phyloP scores from a whole-genome alignment of 2,797 vertebrate species.

The Thaleichthys pacificus region DNA sequence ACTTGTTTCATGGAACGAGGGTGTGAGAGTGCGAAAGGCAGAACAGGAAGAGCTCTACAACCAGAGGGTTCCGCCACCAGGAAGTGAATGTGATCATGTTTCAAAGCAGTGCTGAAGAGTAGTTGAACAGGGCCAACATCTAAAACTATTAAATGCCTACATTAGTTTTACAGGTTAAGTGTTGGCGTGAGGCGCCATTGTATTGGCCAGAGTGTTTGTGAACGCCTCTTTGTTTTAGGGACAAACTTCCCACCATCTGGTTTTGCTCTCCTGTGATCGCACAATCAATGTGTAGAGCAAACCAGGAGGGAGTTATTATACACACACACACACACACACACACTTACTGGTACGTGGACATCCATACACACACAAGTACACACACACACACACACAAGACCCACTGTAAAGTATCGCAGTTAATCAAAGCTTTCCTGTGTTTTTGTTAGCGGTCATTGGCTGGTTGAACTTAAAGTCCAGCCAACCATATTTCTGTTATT shows the following conservation, averaged over 20 bases:
- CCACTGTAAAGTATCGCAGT: conserved; percentile 24
- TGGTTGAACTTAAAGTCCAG: conserved; percentile 2
- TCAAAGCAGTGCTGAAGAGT: neutral
- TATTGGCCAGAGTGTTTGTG: conserved; percentile 18
- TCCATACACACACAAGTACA: conserved; percentile 10
- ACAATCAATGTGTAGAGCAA: conserved; percentile 44
- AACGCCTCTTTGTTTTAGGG: conserved; percentile 15
- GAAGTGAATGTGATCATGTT: neutral
- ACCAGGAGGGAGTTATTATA: conserved; percentile 35
- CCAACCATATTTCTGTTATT: conserved; percentile 6
- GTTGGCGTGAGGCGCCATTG: neutral
- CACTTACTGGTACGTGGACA: conserved; percentile 4
- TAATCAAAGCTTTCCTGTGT: conserved; percentile 39
- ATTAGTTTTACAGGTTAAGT: too few relatives aligned
- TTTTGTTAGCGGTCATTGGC: conserved; percentile 19
- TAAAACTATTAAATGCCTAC: neutral
- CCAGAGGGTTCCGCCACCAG: neutral
- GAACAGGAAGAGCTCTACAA: neutral
- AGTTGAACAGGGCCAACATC: conserved; percentile 1
- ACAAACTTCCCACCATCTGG: conserved; percentile 59
- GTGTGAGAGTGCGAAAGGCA: neutral
- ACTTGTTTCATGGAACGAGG: neutral
- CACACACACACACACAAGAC: conserved; percentile 1
- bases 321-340: conserved; percentile 1
- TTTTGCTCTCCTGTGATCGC: conserved; percentile 55